Evolutionary conservation across 2,113 vertebrate species (phyloP), one percentile per base, ranked within the genome.

Genomic region (Murina feae): DNA sequence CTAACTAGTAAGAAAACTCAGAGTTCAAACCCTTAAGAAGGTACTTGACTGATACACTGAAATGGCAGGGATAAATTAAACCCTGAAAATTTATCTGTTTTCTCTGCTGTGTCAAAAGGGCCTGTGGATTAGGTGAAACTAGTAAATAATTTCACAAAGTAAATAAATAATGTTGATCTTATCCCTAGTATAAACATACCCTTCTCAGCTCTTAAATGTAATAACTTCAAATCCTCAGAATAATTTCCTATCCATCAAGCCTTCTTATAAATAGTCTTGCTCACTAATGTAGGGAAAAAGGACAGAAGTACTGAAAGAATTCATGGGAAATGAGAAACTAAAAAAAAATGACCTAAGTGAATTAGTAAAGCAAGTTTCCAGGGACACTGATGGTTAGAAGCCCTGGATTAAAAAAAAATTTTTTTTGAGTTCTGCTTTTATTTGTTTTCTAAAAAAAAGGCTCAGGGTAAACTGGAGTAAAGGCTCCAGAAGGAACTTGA

Each of bases 131-230:
- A 96, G 30, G n/a, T 80, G 28, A 95, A 89, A 92, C 47, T 76
- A 80, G 93, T 78, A 94, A 95, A 86, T 63, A 95, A 44, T 3
- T 94, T 95, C 44, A 93, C 74, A 95, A 92, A 86, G 65, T 90
- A 90, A 93, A 95, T 49, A 90, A 91, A 37, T 66, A 49, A 81
- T 81, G 23, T 82, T 89, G 58, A 89, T 86, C 12, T 84, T 91
- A 93, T 47, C 5, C 20, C 16, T 18, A 49, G 11, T n/a, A 89
- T 9, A 92, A 95, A 89, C 32, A 79, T 44, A 89, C 71, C 39
- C 44, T 89, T 91, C 79, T 93, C 79, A 94, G 32, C 72, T 96
- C 35, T 91, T 91, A 58, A 68, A 94, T 89, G 18, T 89, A 96
- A 86, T 95, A 53, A 90, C 47, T 51, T 92, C 72, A 94, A 95